Percentiles rank a stretch among this genome's conserved stretches.
Conservation (phyloP, 2,797 vertebrate species). For the Diceros bicornis region DNA sequence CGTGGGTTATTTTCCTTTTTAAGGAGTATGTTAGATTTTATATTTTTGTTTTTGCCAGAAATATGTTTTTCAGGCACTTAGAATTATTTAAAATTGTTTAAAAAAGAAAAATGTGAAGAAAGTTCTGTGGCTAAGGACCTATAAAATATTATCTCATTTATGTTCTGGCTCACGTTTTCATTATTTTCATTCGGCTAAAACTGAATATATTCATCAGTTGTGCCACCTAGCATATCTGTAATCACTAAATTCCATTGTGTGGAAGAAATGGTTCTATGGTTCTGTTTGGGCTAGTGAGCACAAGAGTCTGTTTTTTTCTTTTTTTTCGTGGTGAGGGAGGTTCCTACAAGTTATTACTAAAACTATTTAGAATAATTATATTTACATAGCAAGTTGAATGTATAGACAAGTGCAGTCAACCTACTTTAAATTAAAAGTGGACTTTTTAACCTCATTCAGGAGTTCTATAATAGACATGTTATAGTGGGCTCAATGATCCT, state of each 20-base stretch:
- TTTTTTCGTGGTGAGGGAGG: background rate
- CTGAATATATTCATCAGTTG: background rate
- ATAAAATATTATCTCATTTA: background rate
- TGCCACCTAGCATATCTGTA: background rate
- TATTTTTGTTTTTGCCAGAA: background rate
- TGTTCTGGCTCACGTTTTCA: background rate
- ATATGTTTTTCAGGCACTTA: too few relatives aligned
- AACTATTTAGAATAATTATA: background rate
- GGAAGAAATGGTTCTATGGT: background rate
- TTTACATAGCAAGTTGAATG: background rate
- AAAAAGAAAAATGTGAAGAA: background rate
- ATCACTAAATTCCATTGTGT: background rate
- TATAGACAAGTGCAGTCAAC: background rate
- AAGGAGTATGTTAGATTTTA: background rate
- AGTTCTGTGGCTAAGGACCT: background rate
- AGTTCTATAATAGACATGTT: background rate
- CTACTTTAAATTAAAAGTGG: constrained; percentile 31
- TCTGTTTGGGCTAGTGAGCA: background rate
- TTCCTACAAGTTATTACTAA: background rate
- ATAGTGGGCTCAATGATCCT: background rate
- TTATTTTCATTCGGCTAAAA: constrained; percentile 22
- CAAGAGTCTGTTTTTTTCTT: background rate
- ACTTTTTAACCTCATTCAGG: constrained; percentile 9
- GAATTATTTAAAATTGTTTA: background rate
- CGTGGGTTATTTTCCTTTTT: background rate